A percentile compares a stretch with the other conserved stretches of the same genome.
Conservation (phyloP, 2,888 invertebrate genomes). For the Adela reaumurella region DNA sequence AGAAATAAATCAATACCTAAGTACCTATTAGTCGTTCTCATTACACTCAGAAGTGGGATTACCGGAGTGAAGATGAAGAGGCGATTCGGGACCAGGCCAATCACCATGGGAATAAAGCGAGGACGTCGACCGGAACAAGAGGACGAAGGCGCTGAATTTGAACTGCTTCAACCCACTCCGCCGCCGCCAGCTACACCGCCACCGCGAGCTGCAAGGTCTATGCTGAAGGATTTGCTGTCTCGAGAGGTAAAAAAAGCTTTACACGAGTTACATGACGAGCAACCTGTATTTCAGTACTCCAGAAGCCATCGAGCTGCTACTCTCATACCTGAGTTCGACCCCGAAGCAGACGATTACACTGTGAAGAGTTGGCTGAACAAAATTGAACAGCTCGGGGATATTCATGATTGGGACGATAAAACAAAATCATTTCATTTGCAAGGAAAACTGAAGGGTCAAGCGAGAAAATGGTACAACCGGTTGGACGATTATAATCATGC, state of each 20-base stretch:
- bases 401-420: conserved; percentile 14
- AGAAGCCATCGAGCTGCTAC: conserved; percentile 1
- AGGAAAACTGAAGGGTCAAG: conserved; percentile 15
- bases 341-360: conserved; percentile 10
- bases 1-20: no score
- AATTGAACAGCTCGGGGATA: conserved; percentile 13
- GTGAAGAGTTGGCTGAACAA: conserved; percentile 12
- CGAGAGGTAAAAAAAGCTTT: not conserved
- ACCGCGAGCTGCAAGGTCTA: not conserved
- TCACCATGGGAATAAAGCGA: no score
- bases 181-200: no score
- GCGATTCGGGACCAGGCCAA: no score
- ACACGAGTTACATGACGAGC: not conserved
- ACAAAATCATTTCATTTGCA: conserved; percentile 7
- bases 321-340: conserved; percentile 10
- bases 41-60: no score
- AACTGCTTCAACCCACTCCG: no score
- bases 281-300: not conserved
- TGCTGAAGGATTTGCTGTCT: not conserved
- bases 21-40: no score
- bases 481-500: conserved; percentile 15
- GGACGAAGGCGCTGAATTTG: no score
- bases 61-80: no score
- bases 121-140: no score
- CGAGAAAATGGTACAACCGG: no score